Evolutionary conservation across 1,140 invertebrate genomes (phyloP).

Genomic region (Acromyrmex echinatior): DNA sequence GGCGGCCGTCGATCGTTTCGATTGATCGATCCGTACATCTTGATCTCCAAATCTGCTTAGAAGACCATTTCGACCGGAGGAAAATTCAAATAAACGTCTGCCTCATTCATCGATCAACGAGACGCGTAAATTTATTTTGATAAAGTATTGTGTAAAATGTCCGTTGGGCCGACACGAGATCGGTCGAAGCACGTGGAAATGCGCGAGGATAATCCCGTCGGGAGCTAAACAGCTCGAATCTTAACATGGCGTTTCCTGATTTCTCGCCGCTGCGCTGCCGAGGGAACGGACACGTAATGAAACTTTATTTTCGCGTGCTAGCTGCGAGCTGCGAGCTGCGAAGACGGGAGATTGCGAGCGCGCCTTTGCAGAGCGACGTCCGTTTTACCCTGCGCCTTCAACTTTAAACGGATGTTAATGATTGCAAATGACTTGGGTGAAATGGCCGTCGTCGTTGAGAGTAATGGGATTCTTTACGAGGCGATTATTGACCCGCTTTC

Average conservation of each 20-base stretch:
- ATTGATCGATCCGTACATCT: constrained; percentile 55
- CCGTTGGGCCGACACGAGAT: neutral
- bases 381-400: constrained; percentile 21
- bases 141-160: neutral
- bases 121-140: constrained; percentile 40
- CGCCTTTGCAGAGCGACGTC: constrained; percentile 16
- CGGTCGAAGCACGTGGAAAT: neutral
- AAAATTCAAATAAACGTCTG: constrained; percentile 34
- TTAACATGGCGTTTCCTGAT: constrained; percentile 53
- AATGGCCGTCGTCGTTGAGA: constrained; percentile 64
- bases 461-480: constrained; percentile 76
- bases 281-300: constrained; percentile 46
- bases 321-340: too few relatives aligned
- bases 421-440: constrained; percentile 68
- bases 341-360: constrained; percentile 43
- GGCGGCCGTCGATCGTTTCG: constrained; percentile 54
- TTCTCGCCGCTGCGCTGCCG: neutral
- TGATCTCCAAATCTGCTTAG: neutral
- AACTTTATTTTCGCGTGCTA: constrained; percentile 59
- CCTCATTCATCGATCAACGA: neutral
- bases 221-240: constrained; percentile 26
- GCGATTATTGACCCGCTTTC: constrained; percentile 76
- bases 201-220: constrained; percentile 39
- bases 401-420: constrained; percentile 69
- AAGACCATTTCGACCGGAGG: neutral